Base-by-base conservation (phyloP, 2,888 invertebrate genomes). In the Chymomyza fuscimana region DNA sequence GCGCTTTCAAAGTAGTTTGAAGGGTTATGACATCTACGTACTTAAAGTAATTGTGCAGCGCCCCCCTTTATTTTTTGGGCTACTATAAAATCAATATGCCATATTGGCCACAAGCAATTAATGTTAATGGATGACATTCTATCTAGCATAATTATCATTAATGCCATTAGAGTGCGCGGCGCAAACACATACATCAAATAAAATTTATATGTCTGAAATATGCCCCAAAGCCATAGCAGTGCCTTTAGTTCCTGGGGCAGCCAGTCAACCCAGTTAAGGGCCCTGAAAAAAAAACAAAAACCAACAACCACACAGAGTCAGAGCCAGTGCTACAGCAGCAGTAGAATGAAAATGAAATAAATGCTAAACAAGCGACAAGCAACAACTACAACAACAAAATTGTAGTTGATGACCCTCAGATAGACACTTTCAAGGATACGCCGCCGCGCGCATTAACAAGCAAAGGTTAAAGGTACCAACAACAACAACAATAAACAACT, bases 381-480 rank as follows among this genome's bases (percentile, higher is more conserved):
- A 52, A 54, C 63, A 19, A 46, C 61, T 46, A 61, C 65, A 50
- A 72, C 72, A 72, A 76, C 70, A 70, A 80, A 77, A 75, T 76
- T 85, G 84, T 77, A 75, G 76, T 79, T 86, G 88, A 81, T 81
- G 88, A 86, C 85, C 85, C 85, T 88, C 88, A 76, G 85, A 86
- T 74, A 88, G 87, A 86, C 79, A 76, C 71, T 80, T 78, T 87
- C 86, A 86, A 86, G 86, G 86, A 86, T 88, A 82, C 70, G 70
- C 40, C 60, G 69, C 22, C 61, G 78, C 50, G 74, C 65, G 73
- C 76, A 74, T 67, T 72, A 69, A 73, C 71, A 71, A 73, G 70
- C 77, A 88, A 88, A 86, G 86, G 88, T 86, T 88, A 88, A 86
- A 86, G 88, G 88, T 87, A 87, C 75, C 73, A 69, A 78, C 67